These are phyloP conservation scores for Sturnira hondurensis DNA, from an alignment of 2,113 vertebrate species.

Conservation along the genomic window DNA sequence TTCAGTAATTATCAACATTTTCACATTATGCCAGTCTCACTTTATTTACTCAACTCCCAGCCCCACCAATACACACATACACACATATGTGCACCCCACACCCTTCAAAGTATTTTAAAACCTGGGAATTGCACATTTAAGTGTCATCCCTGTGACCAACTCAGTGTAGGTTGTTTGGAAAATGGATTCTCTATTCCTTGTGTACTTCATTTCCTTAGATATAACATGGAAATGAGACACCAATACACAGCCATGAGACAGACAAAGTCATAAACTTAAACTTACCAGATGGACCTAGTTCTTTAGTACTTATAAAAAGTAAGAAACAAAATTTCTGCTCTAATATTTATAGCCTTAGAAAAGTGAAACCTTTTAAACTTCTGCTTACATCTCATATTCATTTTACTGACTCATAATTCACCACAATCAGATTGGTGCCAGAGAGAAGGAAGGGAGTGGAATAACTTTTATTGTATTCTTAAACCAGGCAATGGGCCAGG, in stretches of 20 bases:
- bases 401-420: conserved; percentile 3
- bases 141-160: background rate
- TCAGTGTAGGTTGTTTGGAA: background rate
- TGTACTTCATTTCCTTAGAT: background rate
- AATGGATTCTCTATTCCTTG: background rate
- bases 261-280: background rate
- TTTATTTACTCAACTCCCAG: background rate
- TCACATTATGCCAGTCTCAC: background rate
- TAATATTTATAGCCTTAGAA: background rate
- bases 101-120: background rate
- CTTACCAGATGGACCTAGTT: background rate
- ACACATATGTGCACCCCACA: background rate
- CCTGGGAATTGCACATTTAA: background rate
- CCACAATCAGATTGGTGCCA: background rate
- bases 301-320: background rate
- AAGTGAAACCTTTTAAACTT: conserved; percentile 19
- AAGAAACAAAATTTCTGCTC: background rate
- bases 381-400: background rate
- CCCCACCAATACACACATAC: background rate
- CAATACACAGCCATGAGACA: background rate
- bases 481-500: background rate
- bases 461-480: background rate
- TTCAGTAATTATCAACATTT: background rate
- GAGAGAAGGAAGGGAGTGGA: background rate
- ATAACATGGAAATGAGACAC: background rate